These are phyloP conservation scores for Dilophus febrilis DNA, from an alignment of 2,888 invertebrate species.

Conservation along the genomic window DNA sequence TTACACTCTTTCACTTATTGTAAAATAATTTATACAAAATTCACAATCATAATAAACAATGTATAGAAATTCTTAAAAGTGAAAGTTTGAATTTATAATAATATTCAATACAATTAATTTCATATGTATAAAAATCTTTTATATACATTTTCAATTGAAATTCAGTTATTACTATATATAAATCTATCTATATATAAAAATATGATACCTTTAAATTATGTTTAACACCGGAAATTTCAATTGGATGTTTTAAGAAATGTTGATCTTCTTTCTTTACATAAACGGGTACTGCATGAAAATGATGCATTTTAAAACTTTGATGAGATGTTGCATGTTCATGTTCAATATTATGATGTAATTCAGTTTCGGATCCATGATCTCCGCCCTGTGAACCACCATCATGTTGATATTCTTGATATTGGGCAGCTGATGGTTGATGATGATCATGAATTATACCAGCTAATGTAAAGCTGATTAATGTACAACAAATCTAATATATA, in stretches of 20 bases:
- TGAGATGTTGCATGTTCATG: slow-evolving; percentile 51
- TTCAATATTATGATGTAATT: slow-evolving; percentile 40
- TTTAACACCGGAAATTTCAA: slow-evolving; percentile 44
- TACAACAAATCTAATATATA: slow-evolving; percentile 2
- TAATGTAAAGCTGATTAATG: slow-evolving; percentile 1
- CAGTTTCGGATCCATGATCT: too few species aligned
- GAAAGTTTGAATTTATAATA: too few species aligned
- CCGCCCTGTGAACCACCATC: slow-evolving; percentile 27
- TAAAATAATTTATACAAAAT: too few species aligned
- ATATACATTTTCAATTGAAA: too few species aligned
- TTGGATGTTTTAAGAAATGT: slow-evolving; percentile 44
- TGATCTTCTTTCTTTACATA: slow-evolving; percentile 50
- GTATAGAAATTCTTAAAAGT: too few species aligned
- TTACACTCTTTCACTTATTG: too few species aligned
- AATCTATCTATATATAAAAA: too few species aligned
- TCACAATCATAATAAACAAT: too few species aligned
- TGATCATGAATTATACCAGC: slow-evolving; percentile 6
- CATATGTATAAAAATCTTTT: too few species aligned
- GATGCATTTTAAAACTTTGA: slow-evolving; percentile 51
- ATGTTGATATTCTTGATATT: slow-evolving; percentile 15
- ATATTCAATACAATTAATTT: too few species aligned
- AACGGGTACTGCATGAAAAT: slow-evolving; percentile 51
- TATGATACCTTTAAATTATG: slow-evolving; percentile 34
- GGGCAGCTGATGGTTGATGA: slow-evolving; percentile 1
- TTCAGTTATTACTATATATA: too few species aligned